phyloP scores from a whole-genome alignment of 1,140 invertebrate genomes.

The Dinothrombium tinctorium region DNA sequence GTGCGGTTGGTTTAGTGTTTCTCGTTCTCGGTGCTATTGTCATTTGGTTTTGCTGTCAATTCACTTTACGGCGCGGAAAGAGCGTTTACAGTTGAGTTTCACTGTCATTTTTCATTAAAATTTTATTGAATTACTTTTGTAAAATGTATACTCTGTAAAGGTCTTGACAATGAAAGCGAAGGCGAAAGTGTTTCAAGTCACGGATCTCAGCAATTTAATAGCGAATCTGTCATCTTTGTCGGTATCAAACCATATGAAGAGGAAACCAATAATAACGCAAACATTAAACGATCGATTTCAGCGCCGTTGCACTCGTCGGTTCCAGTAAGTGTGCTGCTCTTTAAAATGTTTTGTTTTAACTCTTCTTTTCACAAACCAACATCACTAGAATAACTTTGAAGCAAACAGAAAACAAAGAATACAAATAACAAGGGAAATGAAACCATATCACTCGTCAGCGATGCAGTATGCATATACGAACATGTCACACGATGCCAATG shows the following conservation, averaged over 20 bases:
- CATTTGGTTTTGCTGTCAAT: conserved; percentile 27
- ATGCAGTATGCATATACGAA: too few species aligned
- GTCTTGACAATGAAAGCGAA: neutral
- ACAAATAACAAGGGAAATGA: too few species aligned
- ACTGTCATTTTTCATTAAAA: neutral
- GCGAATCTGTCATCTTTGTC: neutral
- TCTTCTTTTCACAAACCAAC: too few species aligned
- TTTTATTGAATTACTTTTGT: neutral
- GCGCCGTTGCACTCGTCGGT: too few species aligned
- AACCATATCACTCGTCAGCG: too few species aligned
- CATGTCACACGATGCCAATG: too few species aligned
- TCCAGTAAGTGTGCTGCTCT: too few species aligned
- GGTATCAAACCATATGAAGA: neutral
- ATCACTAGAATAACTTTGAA: too few species aligned
- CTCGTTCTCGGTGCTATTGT: conserved; percentile 23
- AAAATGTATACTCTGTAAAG: neutral
- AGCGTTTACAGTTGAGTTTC: conserved; percentile 2
- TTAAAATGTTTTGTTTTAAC: too few species aligned
- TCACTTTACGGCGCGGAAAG: neutral
- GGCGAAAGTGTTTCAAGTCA: neutral
- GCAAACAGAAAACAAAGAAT: too few species aligned
- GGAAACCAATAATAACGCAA: neutral
- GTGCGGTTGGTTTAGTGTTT: conserved; percentile 22
- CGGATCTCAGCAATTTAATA: neutral
- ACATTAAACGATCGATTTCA: too few species aligned